Evolutionary conservation across 2,888 invertebrate species (phyloP).

Genomic region (Choreutis nemorana): DNA sequence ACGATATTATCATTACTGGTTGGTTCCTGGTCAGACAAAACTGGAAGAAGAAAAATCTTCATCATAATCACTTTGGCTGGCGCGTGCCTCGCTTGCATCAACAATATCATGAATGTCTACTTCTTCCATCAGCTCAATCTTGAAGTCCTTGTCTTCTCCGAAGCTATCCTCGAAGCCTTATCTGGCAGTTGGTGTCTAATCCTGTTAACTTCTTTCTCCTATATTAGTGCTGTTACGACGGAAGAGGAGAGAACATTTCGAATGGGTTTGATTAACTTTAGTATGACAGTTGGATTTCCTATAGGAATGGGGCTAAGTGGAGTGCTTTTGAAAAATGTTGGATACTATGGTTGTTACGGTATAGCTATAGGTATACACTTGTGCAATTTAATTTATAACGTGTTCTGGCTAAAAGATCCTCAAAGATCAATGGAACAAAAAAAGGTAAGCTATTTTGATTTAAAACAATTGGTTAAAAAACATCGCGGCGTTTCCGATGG

Average conservation of each 20-base stretch:
- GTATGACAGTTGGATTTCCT: constrained; percentile 85
- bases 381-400: constrained; percentile 72
- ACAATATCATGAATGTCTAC: constrained; percentile 77
- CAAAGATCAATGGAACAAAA: constrained; percentile 33
- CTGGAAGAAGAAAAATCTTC: constrained; percentile 74
- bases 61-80: constrained; percentile 76
- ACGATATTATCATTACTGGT: constrained; percentile 79
- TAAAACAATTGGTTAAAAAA: no score
- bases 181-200: constrained; percentile 84
- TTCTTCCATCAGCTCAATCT: constrained; percentile 76
- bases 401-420: constrained; percentile 72
- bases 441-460: constrained; percentile 22
- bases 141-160: constrained; percentile 76
- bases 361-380: constrained; percentile 72
- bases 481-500: no score
- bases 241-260: constrained; percentile 80
- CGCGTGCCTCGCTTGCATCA: constrained; percentile 73
- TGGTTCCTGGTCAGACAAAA: constrained; percentile 77
- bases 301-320: constrained; percentile 88
- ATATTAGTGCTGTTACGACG: constrained; percentile 82
- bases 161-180: constrained; percentile 78
- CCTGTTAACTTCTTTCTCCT: constrained; percentile 83
- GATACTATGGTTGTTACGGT: constrained; percentile 81
- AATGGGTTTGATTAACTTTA: constrained; percentile 85
- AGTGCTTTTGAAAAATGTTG: constrained; percentile 70